phyloP scores from a whole-genome alignment of 2,113 vertebrate genomes.

The Reinhardtius hippoglossoides region DNA sequence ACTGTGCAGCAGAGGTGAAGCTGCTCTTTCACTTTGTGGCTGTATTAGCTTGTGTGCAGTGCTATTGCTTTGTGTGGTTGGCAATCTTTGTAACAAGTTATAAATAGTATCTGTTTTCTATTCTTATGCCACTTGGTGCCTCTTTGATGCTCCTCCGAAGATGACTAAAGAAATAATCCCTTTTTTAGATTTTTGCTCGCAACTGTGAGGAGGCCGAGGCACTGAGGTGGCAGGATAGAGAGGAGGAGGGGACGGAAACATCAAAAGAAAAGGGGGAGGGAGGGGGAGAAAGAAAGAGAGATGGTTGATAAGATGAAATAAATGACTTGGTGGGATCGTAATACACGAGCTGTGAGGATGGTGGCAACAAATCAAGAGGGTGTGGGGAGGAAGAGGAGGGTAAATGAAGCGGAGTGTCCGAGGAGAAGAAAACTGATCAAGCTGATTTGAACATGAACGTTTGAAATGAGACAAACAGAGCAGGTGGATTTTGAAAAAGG shows the following conservation, averaged over 20 bases:
- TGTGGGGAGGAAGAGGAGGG: constrained; percentile 29
- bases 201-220: constrained; percentile 34
- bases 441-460: constrained; percentile 60
- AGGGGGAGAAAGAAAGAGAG: constrained; percentile 5
- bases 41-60: background rate
- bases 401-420: constrained; percentile 29
- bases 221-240: constrained; percentile 23
- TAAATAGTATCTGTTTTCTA: constrained; percentile 74
- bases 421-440: constrained; percentile 46
- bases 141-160: constrained; percentile 66
- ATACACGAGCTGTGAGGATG: constrained; percentile 15
- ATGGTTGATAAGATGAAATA: constrained; percentile 41
- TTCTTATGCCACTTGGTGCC: constrained; percentile 61
- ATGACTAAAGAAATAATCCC: constrained; percentile 68
- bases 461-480: constrained; percentile 46
- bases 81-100: constrained; percentile 66
- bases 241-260: background rate
- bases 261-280: background rate
- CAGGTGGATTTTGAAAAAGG: background rate
- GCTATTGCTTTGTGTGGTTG: constrained; percentile 54
- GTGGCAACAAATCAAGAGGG: constrained; percentile 25
- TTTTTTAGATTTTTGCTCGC: constrained; percentile 50
- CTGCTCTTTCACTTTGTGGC: background rate
- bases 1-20: constrained; percentile 17
- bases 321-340: constrained; percentile 26